Base-by-base conservation (phyloP, 1,140 invertebrate species). In the Drosophila truncata region DNA sequence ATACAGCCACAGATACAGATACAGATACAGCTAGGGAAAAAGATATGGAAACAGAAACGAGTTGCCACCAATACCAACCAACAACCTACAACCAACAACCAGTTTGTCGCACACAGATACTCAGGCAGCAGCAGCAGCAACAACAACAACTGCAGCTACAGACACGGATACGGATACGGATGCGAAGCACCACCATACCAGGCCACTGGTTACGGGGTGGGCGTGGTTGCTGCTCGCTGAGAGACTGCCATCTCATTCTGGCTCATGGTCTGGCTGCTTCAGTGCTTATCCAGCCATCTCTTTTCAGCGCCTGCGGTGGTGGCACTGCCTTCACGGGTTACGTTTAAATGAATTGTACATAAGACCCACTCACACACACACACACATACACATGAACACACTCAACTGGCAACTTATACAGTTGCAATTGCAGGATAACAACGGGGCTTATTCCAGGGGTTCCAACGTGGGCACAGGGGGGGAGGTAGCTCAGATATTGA, bases 271-370 rank as follows among this genome's bases (percentile, higher is more conserved):
- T n/a, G 16, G 59, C 42, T 1, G 20, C 35, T 0, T 25, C 2
- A 3, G 20, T 27, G 25, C 31, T 27, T 2, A 0, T 27, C 25
- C 27, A 11, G 58, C 25, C 57, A 8, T 72, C 66, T 70, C 60
- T 47, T 62, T 88, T 25, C 60, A 55, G 65, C 65, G 50, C 58
- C 54, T 55, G 72, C 72, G 69, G 84, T 84, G 72, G 80, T 83
- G 84, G 80, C 81, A 70, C 47, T 72, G 44, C 59, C 55, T 73
- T 47, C 73, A 47, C 41, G 71, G 70, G 82, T 72, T 61, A 67
- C 85, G 80, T 87, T 87, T 88, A 87, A 87, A 88, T 88, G 84
- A 84, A 78, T 84, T 83, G 85, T 88, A 88, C 80, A 88, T 88
- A 88, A 85, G 74, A 71, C 78, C 62, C 59, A 62, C 63, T 69